phyloP scores from a whole-genome alignment of 1,140 invertebrate genomes.

The Drosophila mauritiana region DNA sequence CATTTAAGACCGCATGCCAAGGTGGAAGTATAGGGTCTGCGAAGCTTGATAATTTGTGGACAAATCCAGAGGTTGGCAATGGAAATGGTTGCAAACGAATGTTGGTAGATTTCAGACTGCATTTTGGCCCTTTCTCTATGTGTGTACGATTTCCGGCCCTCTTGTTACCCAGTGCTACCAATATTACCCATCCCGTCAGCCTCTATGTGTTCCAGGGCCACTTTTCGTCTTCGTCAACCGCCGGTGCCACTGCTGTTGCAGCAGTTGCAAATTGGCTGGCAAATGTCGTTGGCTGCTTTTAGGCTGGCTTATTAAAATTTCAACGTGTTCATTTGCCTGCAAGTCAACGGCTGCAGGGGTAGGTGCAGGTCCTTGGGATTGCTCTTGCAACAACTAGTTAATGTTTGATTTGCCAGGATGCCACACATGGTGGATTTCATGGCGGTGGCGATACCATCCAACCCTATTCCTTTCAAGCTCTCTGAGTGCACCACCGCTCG shows the following conservation, averaged over 20 bases:
- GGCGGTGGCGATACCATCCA: background rate
- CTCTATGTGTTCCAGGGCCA: slow-evolving; percentile 44
- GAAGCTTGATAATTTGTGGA: slow-evolving; percentile 2
- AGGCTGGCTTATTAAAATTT: slow-evolving; percentile 82
- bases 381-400: slow-evolving; percentile 73
- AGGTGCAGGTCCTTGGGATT: slow-evolving; percentile 37
- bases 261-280: slow-evolving; percentile 79
- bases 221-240: slow-evolving; percentile 75
- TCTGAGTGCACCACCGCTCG: background rate
- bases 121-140: slow-evolving; percentile 10
- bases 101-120: background rate
- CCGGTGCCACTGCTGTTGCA: slow-evolving; percentile 36
- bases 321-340: slow-evolving; percentile 78
- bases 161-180: slow-evolving; percentile 18
- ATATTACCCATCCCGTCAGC: slow-evolving; percentile 22
- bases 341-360: slow-evolving; percentile 35
- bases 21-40: background rate
- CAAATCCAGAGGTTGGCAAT: background rate
- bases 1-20: background rate
- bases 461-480: background rate
- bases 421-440: slow-evolving; percentile 64
- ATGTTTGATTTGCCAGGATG: slow-evolving; percentile 72
- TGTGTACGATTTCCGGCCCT: slow-evolving; percentile 17
- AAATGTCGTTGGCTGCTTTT: slow-evolving; percentile 77
- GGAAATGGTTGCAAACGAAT: background rate